Evolutionary conservation across 2,797 vertebrate genomes (phyloP), one percentile per base, ranked within the genome.

Genomic region (Crax fasciolata): DNA sequence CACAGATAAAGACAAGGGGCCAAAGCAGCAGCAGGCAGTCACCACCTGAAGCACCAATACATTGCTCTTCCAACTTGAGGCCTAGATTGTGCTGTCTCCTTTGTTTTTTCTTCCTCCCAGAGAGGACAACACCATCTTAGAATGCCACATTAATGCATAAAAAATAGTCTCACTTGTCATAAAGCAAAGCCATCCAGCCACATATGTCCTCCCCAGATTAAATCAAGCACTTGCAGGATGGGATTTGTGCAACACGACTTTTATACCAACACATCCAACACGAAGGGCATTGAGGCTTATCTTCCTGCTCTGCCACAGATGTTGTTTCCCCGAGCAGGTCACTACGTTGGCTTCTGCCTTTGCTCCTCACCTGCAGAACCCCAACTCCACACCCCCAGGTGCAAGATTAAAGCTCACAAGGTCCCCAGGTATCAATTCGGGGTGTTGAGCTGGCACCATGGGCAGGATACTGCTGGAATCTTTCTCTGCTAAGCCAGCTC

Each of bases 121-220:
- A 8, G 18, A 17, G 52, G 32, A 28, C n/a, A 20, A 2, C 2
- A 39, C 28, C 51, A 39, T 5, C 44, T 16, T 2, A 13, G 4
- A 63, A 48, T 2, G 17, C 49, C 21, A 38, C 0, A 2, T n/a
- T 10, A 61, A 15, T 0, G 6, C 4, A 1, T 12, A 38, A 43
- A 41, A 20, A 9, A 10, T 11, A 59, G 25, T 11, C 52, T 46
- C 44, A 32, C 43, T 17, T 35, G 30, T 19, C 18, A 25, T 15
- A 54, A 62, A 84, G 41, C 57, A n/a, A 75, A 51, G 44, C 44
- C 74, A 41, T 4, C 20, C 25, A 58, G 18, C 38, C 39, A 24
- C 0, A 3, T 10, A 0, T 9, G 30, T 43, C 55, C 28, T 57
- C 14, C 25, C 24, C 1, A 21, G 27, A 30, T 21, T 32, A 90